phyloP scores from a whole-genome alignment of 2,888 invertebrate species.

The Aquatica leii region DNA sequence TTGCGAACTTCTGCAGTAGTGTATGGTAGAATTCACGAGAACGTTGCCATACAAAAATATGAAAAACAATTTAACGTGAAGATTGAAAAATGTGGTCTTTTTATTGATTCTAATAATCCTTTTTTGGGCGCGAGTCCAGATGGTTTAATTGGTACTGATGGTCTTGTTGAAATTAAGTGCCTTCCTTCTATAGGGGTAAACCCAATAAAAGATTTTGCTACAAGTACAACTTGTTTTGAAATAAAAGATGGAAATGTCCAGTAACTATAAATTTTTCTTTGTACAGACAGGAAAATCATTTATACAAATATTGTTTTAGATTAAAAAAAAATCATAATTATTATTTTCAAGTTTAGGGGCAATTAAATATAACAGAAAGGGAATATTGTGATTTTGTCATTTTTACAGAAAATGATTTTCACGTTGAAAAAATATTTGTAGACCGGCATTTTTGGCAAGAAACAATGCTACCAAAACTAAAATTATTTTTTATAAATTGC shows the following conservation, averaged over 20 bases:
- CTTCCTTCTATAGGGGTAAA: not conserved
- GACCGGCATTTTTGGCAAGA: no score
- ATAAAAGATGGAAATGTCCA: not conserved
- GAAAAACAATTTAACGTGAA: no score
- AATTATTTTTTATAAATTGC: no score
- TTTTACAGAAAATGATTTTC: conserved; percentile 1
- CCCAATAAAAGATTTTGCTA: not conserved
- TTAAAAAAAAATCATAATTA: no score
- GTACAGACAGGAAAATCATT: not conserved
- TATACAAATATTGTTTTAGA: not conserved
- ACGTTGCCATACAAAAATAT: conserved; percentile 1
- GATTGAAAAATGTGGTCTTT: not conserved
- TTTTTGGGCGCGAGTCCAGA: not conserved
- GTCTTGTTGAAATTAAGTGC: not conserved
- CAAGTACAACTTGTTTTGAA: not conserved
- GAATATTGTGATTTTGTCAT: not conserved
- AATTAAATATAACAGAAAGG: not conserved
- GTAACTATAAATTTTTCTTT: not conserved
- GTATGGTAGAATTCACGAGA: conserved; percentile 3
- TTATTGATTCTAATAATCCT: not conserved
- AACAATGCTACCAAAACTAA: no score
- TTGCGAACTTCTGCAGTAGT: conserved; percentile 6
- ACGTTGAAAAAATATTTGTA: no score
- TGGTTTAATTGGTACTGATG: not conserved
- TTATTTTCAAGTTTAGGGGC: no score